These are phyloP conservation scores for Calcarius ornatus DNA, from an alignment of 2,113 vertebrate species.

Conservation along the genomic window DNA sequence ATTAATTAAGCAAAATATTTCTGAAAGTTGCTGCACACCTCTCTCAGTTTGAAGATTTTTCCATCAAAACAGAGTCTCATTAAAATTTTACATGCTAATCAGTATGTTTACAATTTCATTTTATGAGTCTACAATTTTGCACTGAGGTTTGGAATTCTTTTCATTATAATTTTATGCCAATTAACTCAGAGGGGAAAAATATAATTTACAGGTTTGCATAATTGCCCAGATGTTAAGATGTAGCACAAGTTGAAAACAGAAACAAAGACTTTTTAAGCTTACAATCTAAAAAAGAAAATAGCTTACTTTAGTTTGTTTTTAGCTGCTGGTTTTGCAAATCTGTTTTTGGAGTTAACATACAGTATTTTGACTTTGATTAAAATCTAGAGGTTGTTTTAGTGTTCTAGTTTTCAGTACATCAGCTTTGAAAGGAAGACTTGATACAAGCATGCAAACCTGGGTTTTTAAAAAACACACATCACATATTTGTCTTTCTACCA, in stretches of 20 bases:
- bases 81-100: constrained; percentile 72
- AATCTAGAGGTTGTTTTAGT: not conserved
- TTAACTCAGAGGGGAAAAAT: constrained; percentile 65
- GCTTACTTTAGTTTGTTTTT: not conserved
- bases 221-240: constrained; percentile 68
- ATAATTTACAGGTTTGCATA: constrained; percentile 69
- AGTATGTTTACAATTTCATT: constrained; percentile 70
- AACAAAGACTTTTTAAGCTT: constrained; percentile 28
- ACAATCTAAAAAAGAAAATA: constrained; percentile 7
- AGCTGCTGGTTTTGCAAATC: constrained; percentile 36
- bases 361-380: constrained; percentile 40
- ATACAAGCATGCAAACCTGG: not conserved
- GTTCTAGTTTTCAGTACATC: not conserved
- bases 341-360: constrained; percentile 5
- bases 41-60: constrained; percentile 62
- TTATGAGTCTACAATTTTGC: constrained; percentile 56
- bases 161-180: constrained; percentile 71
- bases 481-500: not conserved
- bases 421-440: not conserved
- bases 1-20: constrained; percentile 77
- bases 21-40: constrained; percentile 40
- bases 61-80: constrained; percentile 67
- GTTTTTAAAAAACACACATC: not conserved
- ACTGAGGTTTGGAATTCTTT: constrained; percentile 56
- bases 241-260: constrained; percentile 36